Evolutionary conservation across 2,888 invertebrate genomes (phyloP).

Genomic region (Achlya flavicornis): DNA sequence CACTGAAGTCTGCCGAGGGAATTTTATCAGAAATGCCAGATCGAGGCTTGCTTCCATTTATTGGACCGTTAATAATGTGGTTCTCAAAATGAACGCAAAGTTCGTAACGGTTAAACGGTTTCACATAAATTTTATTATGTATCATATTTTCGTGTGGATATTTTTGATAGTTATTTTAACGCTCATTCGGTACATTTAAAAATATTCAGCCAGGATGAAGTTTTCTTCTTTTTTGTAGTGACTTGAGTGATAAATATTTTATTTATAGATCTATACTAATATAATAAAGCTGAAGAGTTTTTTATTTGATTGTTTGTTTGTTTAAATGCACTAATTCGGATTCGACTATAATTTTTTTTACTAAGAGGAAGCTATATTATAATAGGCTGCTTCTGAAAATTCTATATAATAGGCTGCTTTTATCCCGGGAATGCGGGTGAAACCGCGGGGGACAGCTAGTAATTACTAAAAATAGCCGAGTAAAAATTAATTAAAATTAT

Average conservation of each 20-base stretch:
- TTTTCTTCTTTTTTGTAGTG: neutral
- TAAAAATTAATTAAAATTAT: too few species aligned
- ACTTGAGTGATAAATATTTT: too few species aligned
- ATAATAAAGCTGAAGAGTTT: neutral
- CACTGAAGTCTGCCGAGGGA: neutral
- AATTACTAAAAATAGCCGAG: too few species aligned
- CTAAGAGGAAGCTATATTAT: too few species aligned
- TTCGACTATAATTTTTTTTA: too few species aligned
- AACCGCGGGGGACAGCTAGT: too few species aligned
- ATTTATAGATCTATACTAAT: neutral
- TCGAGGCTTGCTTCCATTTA: conserved; percentile 1
- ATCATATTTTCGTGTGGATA: neutral
- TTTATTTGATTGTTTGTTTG: too few species aligned
- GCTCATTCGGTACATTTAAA: neutral
- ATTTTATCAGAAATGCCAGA: neutral
- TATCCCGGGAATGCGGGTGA: too few species aligned
- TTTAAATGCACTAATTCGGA: too few species aligned
- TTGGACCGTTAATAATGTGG: neutral
- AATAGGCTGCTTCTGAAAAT: too few species aligned
- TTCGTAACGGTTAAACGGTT: neutral
- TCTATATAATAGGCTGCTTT: too few species aligned
- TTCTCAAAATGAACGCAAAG: neutral
- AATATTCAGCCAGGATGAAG: neutral
- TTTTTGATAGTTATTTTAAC: neutral
- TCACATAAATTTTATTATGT: neutral